Evolutionary conservation across 2,888 invertebrate species (phyloP).

Genomic region (Orthonychiurus folsomi): DNA sequence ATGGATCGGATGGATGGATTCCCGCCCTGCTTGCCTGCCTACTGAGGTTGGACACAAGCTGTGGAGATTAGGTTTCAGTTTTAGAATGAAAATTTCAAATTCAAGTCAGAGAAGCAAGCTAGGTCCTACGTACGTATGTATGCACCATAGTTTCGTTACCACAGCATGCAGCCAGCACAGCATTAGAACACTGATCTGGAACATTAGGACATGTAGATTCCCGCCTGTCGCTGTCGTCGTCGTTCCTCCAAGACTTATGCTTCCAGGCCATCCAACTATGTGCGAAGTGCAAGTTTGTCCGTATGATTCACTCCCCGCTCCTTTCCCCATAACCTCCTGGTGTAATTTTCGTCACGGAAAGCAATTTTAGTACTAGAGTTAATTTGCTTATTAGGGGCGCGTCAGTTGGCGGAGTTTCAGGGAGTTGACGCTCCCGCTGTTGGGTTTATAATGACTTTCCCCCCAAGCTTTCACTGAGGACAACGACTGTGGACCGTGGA

Average conservation of each 20-base stretch:
- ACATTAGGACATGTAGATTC: too few relatives aligned
- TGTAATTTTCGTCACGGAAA: slow-evolving; percentile 34
- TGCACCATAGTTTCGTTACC: too few relatives aligned
- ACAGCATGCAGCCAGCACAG: too few relatives aligned
- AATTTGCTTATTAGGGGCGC: slow-evolving; percentile 37
- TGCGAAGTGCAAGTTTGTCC: background rate
- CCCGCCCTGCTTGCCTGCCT: background rate
- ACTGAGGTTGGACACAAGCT: slow-evolving; percentile 1
- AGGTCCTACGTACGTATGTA: too few relatives aligned
- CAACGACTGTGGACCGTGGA: too few relatives aligned
- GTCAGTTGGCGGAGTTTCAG: slow-evolving; percentile 20
- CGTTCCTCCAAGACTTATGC: too few relatives aligned
- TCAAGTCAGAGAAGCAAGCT: slow-evolving; percentile 1
- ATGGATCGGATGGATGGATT: background rate
- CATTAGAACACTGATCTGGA: too few relatives aligned
- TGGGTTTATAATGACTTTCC: background rate
- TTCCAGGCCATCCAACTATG: background rate
- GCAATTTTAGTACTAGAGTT: slow-evolving; percentile 35
- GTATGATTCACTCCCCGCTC: background rate
- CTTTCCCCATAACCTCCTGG: slow-evolving; percentile 28
- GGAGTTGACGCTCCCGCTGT: background rate
- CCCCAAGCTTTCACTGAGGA: background rate
- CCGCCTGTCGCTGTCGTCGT: too few relatives aligned
- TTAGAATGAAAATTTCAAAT: background rate
- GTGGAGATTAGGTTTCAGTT: slow-evolving; percentile 1